Evolutionary conservation across 92 coral and sea anemone genomes (phyloP), one percentile per base, ranked within the genome.

Genomic region (Diadumene lineata): DNA sequence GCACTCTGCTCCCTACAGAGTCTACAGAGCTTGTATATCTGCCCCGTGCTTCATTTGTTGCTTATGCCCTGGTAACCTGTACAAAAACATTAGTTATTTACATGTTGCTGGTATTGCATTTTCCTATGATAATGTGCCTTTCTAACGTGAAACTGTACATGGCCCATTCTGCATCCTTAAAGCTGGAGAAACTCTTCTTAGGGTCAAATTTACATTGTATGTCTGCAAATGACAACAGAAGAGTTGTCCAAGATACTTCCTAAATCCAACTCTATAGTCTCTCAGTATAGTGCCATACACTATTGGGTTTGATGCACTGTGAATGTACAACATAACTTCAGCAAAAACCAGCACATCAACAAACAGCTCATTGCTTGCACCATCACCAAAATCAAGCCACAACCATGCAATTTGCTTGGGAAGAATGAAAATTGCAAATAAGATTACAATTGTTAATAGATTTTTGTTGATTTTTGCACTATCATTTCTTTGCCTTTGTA

Each of bases 381-480:
- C 92, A 16, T 75, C 61, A 0, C 96, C 91, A 33, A 90, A 87
- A 25, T 90, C 96, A n/a, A 87, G 66, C 96, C 96, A 90, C 22
- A 90, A 82, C 92, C 96, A 90, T 15, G 82, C 76, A 4, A 90
- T 34, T 50, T 90, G 96, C 48, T 90, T 90, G 0, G 96, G 96
- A 43, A 90, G 74, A 81, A 90, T 87, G 22, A 86, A 87, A 4
- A 87, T 50, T 0, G 96, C 89, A 56, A 90, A 90, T 11, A 90
- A 67, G 1, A 80, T 80, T 23, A 90, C 96, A 11, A 90, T 77
- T 0, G 77, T 83, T 1, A 69, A 79, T 25, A 90, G 79, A n/a
- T 80, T 90, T 51, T 86, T 90, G 74, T 80, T 90, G 26, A 90
- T 77, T 73, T 85, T 86, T 0, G 85, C 75, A 68, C 84, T 90